Evolutionary conservation across 2,797 vertebrate species (phyloP).

Genomic region (Acropternis orthonyx): DNA sequence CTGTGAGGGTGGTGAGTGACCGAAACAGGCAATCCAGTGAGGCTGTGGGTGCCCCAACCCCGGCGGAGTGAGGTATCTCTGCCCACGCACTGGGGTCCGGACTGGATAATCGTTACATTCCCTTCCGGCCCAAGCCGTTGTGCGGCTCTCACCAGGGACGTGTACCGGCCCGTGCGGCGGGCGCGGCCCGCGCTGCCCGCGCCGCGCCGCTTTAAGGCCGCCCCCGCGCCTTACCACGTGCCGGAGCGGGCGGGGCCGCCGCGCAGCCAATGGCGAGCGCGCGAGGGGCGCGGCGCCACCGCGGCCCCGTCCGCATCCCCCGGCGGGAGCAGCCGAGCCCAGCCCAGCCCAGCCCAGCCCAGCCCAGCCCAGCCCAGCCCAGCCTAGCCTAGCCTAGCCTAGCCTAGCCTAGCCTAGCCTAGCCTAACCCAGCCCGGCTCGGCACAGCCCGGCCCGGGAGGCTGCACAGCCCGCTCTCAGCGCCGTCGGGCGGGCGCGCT

Average conservation of each 20-base stretch:
- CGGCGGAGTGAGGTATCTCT: background rate
- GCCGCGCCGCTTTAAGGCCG: background rate
- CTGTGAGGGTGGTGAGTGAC: background rate
- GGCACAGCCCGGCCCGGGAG: background rate
- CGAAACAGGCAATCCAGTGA: background rate
- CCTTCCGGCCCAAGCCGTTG: background rate
- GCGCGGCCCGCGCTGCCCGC: background rate
- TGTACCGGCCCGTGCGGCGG: too few species aligned
- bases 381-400: too few species aligned
- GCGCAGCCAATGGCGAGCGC: background rate
- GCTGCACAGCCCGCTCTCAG: background rate
- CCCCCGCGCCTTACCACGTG: background rate
- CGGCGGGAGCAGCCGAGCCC: background rate
- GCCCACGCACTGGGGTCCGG: too few species aligned
- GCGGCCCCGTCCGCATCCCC: background rate
- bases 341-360: background rate
- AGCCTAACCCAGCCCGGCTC: background rate
- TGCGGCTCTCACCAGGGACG: too few species aligned
- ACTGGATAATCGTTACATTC: too few species aligned
- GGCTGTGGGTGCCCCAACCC: background rate
- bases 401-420: too few species aligned
- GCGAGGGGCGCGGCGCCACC: conserved; percentile 11
- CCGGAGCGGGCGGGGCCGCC: background rate
- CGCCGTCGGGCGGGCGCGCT: background rate
- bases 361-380: background rate